Base-by-base conservation (phyloP, 35 echinoderm and acorn worm genomes). In the Patiria miniata region DNA sequence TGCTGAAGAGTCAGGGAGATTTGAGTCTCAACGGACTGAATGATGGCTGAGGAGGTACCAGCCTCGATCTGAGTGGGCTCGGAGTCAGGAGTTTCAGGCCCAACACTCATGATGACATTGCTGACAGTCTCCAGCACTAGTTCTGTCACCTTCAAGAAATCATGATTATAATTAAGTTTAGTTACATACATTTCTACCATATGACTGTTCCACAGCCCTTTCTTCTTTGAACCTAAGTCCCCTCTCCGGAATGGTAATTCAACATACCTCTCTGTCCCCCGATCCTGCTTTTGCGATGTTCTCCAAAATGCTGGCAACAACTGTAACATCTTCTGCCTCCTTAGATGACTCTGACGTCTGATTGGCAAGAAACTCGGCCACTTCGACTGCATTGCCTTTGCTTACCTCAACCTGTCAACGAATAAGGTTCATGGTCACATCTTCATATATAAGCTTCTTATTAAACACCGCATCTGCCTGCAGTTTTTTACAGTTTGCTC, bases 111-210 rank as follows among this genome's bases (percentile, higher is more conserved):
- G 2, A 84, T 84, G 32, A 60, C 53, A 58, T 84, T 84, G n/a
- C 37, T 36, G 2, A 84, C 82, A 29, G 57, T 58, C 44, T 84
- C 1, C 16, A 84, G 19, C 33, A 84, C 82, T 17, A 52, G 30
- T 38, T 33, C 8, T 37, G 82, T 65, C 23, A 84, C 82, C 82
- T 84, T 14, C 19, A 84, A 6, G 18, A 80, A 69, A 7, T 69
- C n/a, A 69, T 3, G 42, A 47, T 4, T 4, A 47, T 6, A 47
- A 47, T n/a, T n/a, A 47, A 47, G 4, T 4, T 47, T 6, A 47
- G 12, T 47, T 12, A 47, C 4, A 47, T 47, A 47, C 4, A 12
- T 47, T 47, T n/a, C n/a, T 6, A 47, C 42, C 42, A 47, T 6
- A 47, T 47, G 42, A 12, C 42, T 6, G 12, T 47, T 47, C n/a